Conservation (phyloP, 2,888 invertebrate genomes). For the Diarsia brunnea region DNA sequence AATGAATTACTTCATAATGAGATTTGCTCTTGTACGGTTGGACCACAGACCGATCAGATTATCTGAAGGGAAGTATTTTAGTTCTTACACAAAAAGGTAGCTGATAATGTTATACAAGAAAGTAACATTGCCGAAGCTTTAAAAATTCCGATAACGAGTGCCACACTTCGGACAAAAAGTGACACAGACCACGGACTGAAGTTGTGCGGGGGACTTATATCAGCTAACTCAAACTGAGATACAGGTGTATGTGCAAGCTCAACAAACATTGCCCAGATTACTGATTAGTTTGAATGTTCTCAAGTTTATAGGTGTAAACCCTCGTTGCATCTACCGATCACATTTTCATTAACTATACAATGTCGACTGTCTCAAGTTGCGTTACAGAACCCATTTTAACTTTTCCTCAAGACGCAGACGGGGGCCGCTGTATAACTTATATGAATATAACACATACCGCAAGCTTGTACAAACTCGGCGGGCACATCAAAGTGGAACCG, state of each 20-base stretch:
- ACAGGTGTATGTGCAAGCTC: conserved; percentile 4
- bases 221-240: conserved; percentile 5
- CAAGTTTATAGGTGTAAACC: background rate
- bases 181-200: conserved; percentile 20
- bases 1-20: conserved; percentile 63
- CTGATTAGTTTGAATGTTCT: conserved; percentile 36
- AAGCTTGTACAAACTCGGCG: conserved; percentile 43
- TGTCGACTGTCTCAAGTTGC: conserved; percentile 34
- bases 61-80: conserved; percentile 34
- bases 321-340: conserved; percentile 46
- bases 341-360: conserved; percentile 46
- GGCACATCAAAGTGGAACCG: conserved; percentile 51
- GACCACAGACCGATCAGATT: conserved; percentile 31
- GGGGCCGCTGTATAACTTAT: conserved; percentile 35
- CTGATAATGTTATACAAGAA: conserved; percentile 25
- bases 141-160: conserved; percentile 39
- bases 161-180: conserved; percentile 35
- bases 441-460: conserved; percentile 50
- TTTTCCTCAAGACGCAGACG: conserved; percentile 21
- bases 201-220: conserved; percentile 64
- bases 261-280: conserved; percentile 50
- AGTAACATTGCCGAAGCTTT: conserved; percentile 19
- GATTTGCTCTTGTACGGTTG: conserved; percentile 51
- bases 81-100: conserved; percentile 8
- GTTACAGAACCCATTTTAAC: conserved; percentile 56